These are phyloP conservation scores for Triplophysa yarkandensis DNA, from an alignment of 2,797 vertebrate species.

Conservation along the genomic window DNA sequence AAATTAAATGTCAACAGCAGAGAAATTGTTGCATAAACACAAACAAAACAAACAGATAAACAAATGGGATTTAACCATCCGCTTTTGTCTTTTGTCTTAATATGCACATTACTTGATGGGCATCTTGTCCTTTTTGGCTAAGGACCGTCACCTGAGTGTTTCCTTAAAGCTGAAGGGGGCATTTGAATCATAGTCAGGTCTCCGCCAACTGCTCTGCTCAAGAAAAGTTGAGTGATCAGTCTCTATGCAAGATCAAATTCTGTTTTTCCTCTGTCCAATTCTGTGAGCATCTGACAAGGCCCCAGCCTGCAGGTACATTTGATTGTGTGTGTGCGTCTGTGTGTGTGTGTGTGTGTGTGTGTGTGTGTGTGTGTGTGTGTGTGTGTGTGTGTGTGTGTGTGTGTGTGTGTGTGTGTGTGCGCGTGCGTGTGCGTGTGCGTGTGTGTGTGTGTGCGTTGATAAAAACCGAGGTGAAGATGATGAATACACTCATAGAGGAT, in stretches of 20 bases:
- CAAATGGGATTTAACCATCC: not conserved
- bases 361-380: slow-evolving; percentile 25
- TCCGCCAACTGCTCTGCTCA: slow-evolving; percentile 29
- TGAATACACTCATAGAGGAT: slow-evolving; percentile 34
- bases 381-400: slow-evolving; percentile 31
- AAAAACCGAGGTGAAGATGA: slow-evolving; percentile 37
- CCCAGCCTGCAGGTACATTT: slow-evolving; percentile 60
- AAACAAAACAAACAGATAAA: not conserved
- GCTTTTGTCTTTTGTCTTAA: slow-evolving; percentile 26
- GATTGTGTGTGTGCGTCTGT: slow-evolving; percentile 44
- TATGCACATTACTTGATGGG: slow-evolving; percentile 34
- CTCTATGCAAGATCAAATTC: slow-evolving; percentile 44
- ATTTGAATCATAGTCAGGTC: slow-evolving; percentile 46
- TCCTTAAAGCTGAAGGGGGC: slow-evolving; percentile 35
- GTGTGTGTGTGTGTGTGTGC: slow-evolving; percentile 31
- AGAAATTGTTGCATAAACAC: slow-evolving; percentile 3
- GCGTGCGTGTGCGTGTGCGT: slow-evolving; percentile 27
- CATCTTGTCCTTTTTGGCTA: slow-evolving; percentile 30
- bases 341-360: slow-evolving; percentile 34
- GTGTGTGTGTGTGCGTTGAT: slow-evolving; percentile 28
- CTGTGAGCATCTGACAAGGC: slow-evolving; percentile 62
- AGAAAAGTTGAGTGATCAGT: slow-evolving; percentile 39
- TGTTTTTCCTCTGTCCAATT: slow-evolving; percentile 57
- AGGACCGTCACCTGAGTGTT: slow-evolving; percentile 24
- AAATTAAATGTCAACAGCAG: slow-evolving; percentile 5